phyloP scores from a whole-genome alignment of 2,888 invertebrate species.

The Xestia sexstrigata region DNA sequence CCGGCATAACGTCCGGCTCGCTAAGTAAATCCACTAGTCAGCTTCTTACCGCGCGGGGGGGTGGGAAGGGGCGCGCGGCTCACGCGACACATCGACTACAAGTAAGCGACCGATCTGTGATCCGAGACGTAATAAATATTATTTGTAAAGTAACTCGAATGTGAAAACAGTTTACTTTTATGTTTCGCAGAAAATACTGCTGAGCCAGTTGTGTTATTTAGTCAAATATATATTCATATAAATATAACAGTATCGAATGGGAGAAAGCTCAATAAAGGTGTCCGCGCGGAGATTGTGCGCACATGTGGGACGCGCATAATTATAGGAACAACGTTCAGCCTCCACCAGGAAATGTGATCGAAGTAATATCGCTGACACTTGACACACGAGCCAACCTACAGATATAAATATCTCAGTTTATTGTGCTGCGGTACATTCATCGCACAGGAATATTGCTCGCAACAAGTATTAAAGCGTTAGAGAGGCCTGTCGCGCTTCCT shows the following conservation, averaged over 20 bases:
- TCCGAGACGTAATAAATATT: neutral
- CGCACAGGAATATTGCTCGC: neutral
- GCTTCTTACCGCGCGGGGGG: conserved; percentile 15
- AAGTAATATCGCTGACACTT: conserved; percentile 5
- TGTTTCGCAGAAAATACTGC: neutral
- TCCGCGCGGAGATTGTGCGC: conserved; percentile 4
- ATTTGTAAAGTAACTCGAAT: conserved; percentile 2
- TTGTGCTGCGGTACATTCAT: conserved; percentile 1
- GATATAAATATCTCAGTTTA: conserved; percentile 7
- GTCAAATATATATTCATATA: conserved; percentile 6
- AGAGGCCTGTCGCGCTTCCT: neutral
- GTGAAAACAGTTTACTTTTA: neutral
- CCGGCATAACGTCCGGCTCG: conserved; percentile 12
- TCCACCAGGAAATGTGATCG: neutral
- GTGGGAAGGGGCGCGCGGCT: neutral
- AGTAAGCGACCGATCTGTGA: conserved; percentile 2
- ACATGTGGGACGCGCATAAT: conserved; percentile 22
- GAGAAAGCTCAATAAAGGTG: neutral
- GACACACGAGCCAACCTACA: neutral
- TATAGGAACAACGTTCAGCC: neutral
- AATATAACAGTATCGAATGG: neutral
- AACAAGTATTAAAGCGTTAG: conserved; percentile 2
- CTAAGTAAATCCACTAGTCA: conserved; percentile 14
- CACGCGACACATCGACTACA: neutral
- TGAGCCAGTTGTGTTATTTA: conserved; percentile 4